A percentile compares a stretch with the other conserved stretches of the same genome.
These are phyloP conservation scores for Microctonus aethiopoides DNA, from an alignment of 2,888 invertebrate genomes.

Conservation along the genomic window DNA sequence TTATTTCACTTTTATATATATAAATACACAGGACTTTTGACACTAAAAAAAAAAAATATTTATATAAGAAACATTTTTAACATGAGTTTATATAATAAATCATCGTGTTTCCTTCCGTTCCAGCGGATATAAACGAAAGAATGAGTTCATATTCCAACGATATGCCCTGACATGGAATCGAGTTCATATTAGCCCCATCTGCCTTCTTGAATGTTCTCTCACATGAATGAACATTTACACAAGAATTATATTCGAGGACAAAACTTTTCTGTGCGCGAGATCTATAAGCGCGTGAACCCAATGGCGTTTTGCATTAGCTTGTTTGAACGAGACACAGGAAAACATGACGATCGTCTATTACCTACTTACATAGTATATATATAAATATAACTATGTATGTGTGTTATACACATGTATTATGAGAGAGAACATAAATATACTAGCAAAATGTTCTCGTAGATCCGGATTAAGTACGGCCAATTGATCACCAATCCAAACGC, in stretches of 20 bases:
- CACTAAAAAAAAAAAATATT: background rate
- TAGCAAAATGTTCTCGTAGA: slow-evolving; percentile 45
- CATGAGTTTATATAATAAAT: slow-evolving; percentile 14
- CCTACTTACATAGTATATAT: background rate
- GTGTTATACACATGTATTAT: no score
- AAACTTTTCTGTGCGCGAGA: slow-evolving; percentile 24
- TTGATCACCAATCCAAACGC: slow-evolving; percentile 64
- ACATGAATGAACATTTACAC: slow-evolving; percentile 55
- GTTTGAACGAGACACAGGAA: slow-evolving; percentile 3
- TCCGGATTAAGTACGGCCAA: slow-evolving; percentile 65
- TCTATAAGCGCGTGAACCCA: slow-evolving; percentile 38
- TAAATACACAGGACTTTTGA: background rate
- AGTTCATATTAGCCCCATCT: slow-evolving; percentile 66
- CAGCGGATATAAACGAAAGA: slow-evolving; percentile 46
- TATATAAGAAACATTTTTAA: background rate
- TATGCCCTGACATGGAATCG: slow-evolving; percentile 49
- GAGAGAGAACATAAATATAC: no score
- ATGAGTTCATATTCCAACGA: slow-evolving; percentile 55
- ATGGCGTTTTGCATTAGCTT: slow-evolving; percentile 9
- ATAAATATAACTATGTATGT: no score
- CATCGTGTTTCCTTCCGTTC: slow-evolving; percentile 19
- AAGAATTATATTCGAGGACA: slow-evolving; percentile 40
- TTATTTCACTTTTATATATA: background rate
- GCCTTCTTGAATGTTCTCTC: slow-evolving; percentile 59
- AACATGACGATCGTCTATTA: background rate